Conservation (phyloP, 2,888 invertebrate species). For the Brachycybe producta region DNA sequence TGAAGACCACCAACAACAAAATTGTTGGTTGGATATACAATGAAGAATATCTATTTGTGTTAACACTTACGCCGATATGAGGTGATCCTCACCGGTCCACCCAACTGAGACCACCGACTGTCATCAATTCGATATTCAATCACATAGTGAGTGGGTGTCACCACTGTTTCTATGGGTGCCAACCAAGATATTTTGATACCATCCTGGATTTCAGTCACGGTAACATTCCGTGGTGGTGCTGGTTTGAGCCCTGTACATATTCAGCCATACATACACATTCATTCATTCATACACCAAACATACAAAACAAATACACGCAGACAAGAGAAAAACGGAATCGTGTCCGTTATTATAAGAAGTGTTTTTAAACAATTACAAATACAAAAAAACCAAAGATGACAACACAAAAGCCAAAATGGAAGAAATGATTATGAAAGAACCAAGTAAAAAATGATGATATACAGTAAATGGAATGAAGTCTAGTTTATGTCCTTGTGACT, state of each 20-base stretch:
- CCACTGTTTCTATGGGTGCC: constrained; percentile 58
- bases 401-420: too few species aligned
- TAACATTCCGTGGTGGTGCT: constrained; percentile 76
- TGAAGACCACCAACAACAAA: constrained; percentile 34
- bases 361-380: too few species aligned
- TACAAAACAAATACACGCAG: too few species aligned
- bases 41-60: neutral
- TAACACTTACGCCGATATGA: constrained; percentile 62
- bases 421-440: too few species aligned
- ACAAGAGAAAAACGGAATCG: too few species aligned
- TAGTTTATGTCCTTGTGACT: too few species aligned
- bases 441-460: too few species aligned
- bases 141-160: constrained; percentile 61
- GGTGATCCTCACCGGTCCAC: constrained; percentile 68
- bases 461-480: too few species aligned
- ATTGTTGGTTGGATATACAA: neutral
- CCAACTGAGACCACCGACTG: constrained; percentile 65
- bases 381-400: too few species aligned
- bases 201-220: constrained; percentile 75
- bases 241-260: constrained; percentile 67
- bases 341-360: too few species aligned
- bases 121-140: constrained; percentile 77
- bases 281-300: neutral
- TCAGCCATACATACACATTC: neutral
- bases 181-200: constrained; percentile 83